Evolutionary conservation across 23 tunicate genomes (phyloP), one percentile per base, ranked within the genome.

Genomic region (Oikopleura dioica): DNA sequence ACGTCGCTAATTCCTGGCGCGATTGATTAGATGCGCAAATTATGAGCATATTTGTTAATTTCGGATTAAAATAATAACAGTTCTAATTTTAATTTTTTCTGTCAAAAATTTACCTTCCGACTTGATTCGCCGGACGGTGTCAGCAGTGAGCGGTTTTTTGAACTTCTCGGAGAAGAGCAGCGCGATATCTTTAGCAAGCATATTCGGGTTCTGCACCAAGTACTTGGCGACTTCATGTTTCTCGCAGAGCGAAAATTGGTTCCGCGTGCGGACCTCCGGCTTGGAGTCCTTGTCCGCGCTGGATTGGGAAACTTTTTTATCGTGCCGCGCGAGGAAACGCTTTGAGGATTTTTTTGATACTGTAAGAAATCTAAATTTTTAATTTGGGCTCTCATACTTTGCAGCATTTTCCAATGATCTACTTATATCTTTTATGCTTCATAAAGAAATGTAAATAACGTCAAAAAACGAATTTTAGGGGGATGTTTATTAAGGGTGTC

Each of bases 171-270:
- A 63, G 26, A 63, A 63, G 33, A 16, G 26, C 2, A 63, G 72
- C 32, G 72, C 72, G 72, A 63, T 63, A 63, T 63, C 72, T 31
- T 63, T 63, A 31, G 72, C 72, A 28, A 63, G 72, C 72, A 63
- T 63, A 63, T 63, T 63, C 26, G 72, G 72, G 26, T 63, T 63
- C 26, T 63, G 30, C 30, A 63, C 72, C 33, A 63, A 28, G 33
- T 63, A 63, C 26, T 63, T 63, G 4, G 72, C 72, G 33, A 63
- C 72, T 63, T 63, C 72, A 63, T 63, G 72, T 63, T 63, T 63
- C 26, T 63, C 72, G 33, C 72, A 63, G 5, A 63, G 33, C 26
- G 72, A 63, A 63, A 63, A 63, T 31, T 63, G 72, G 26, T 63
- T 63, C 26, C 72, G 29, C 72, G 72, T 63, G 16, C 72, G 29